Conservation (phyloP, 1,140 invertebrate species). For the Drosophila sproati region DNA sequence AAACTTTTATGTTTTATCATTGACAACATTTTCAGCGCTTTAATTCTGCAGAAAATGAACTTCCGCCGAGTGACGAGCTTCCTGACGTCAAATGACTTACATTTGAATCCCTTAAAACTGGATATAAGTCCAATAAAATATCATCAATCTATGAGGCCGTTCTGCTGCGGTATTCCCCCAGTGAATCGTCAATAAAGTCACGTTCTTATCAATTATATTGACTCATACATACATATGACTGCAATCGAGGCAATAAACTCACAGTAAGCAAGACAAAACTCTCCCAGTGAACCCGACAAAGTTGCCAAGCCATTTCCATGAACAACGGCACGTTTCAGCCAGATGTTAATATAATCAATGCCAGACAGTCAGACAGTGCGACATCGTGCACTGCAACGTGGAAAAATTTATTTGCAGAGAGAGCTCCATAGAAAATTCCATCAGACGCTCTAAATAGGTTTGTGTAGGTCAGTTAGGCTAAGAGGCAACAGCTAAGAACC, state of each 20-base stretch:
- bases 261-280: neutral
- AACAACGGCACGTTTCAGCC: constrained; percentile 23
- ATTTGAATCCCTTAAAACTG: constrained; percentile 5
- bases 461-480: constrained; percentile 24
- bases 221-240: neutral
- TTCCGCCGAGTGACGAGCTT: constrained; percentile 4
- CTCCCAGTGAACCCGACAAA: constrained; percentile 11
- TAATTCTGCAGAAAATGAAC: constrained; percentile 23
- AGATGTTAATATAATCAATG: constrained; percentile 62
- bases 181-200: constrained; percentile 18
- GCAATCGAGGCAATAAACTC: constrained; percentile 18
- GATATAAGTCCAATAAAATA: constrained; percentile 6
- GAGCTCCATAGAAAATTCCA: constrained; percentile 11
- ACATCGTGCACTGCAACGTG: constrained; percentile 50
- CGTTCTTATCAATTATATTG: constrained; percentile 32
- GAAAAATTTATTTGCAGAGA: constrained; percentile 37
- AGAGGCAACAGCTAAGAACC: neutral
- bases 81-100: constrained; percentile 46
- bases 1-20: constrained; percentile 46
- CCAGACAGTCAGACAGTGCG: constrained; percentile 40
- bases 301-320: constrained; percentile 20
- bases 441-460: neutral
- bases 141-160: constrained; percentile 20
- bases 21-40: constrained; percentile 27
- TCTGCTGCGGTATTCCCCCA: constrained; percentile 47